Base-by-base conservation (phyloP, 2,888 invertebrate genomes). In the Elysia crispata region DNA sequence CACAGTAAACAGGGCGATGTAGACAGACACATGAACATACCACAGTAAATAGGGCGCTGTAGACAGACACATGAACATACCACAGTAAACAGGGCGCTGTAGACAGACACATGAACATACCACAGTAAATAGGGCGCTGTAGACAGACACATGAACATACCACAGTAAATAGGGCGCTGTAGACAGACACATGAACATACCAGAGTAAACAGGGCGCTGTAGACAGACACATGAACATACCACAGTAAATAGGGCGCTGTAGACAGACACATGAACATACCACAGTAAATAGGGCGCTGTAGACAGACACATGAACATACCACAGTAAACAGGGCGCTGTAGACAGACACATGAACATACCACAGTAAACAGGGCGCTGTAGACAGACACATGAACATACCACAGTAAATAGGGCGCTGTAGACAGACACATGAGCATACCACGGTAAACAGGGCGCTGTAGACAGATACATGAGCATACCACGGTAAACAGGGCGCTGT, bases 361-460 rank as follows among this genome's bases (percentile, higher is more conserved):
- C 66, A 80, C 62, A 15, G 67, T 67, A 57, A 80, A 80, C 5
- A 75, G 41, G 15, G 80, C 80, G 60, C 69, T 69, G 60, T 60
- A 80, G 5, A 75, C 30, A 0, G 81, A 67, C 31, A 77, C 54
- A 0, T n/a, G n/a, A n/a, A n/a, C n/a, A n/a, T n/a, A 80, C 80
- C 66, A 80, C 62, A 15, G 67, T 67, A 57, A 80, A 80, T 8
- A 75, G 41, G 15, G 80, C 80, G 60, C 69, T 69, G 60, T 60
- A 80, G 5, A 75, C 30, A 0, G 81, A 67, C 31, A 77, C 54
- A 0, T 77, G 77, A n/a, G 81, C 77, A 50, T 81, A 77, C n/a
- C 81, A 81, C 15, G 81, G 81, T 33, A 81, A 81, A 81, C 13
- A 77, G 23, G 15, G 41, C 64, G 25, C 74, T 69, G 62, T 77